These are phyloP conservation scores for Amphipoea lucens DNA, from an alignment of 2,888 invertebrate genomes.

Conservation along the genomic window DNA sequence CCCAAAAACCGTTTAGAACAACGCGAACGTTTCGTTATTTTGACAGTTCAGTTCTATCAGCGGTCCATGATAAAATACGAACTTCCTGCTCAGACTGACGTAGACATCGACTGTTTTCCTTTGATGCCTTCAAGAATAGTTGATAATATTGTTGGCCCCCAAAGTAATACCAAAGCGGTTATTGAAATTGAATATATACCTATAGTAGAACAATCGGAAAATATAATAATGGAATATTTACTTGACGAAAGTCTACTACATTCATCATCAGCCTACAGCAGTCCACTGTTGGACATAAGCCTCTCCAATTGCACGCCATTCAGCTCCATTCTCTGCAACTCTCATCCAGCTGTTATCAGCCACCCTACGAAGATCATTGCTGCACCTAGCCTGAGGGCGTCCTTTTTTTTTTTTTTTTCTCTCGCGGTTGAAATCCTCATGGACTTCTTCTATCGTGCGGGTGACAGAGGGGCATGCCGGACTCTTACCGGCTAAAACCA, in stretches of 20 bases:
- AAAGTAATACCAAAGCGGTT: slow-evolving; percentile 27
- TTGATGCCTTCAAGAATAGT: slow-evolving; percentile 34
- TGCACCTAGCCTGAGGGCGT: too few species aligned
- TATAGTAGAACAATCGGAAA: neutral
- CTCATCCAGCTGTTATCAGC: too few species aligned
- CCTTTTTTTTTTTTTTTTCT: too few species aligned
- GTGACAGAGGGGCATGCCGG: too few species aligned
- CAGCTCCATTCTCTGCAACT: too few species aligned
- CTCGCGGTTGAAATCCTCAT: too few species aligned
- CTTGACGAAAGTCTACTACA: neutral
- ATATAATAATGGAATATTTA: neutral
- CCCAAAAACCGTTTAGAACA: slow-evolving; percentile 35
- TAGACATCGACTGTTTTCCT: slow-evolving; percentile 26
- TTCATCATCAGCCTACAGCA: too few species aligned
- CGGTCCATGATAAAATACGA: slow-evolving; percentile 42
- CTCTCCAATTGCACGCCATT: too few species aligned
- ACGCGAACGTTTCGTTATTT: slow-evolving; percentile 47
- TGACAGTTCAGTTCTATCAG: slow-evolving; percentile 60
- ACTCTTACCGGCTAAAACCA: too few species aligned
- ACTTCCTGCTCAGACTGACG: slow-evolving; percentile 45
- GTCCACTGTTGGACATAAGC: too few species aligned
- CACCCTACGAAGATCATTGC: too few species aligned
- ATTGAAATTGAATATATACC: slow-evolving; percentile 6
- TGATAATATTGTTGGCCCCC: slow-evolving; percentile 16
- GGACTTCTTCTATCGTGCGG: too few species aligned